Percentiles rank a stretch among this genome's conserved stretches.
Evolutionary conservation across 2,797 vertebrate genomes (phyloP).

Genomic region (Florisuga fusca): DNA sequence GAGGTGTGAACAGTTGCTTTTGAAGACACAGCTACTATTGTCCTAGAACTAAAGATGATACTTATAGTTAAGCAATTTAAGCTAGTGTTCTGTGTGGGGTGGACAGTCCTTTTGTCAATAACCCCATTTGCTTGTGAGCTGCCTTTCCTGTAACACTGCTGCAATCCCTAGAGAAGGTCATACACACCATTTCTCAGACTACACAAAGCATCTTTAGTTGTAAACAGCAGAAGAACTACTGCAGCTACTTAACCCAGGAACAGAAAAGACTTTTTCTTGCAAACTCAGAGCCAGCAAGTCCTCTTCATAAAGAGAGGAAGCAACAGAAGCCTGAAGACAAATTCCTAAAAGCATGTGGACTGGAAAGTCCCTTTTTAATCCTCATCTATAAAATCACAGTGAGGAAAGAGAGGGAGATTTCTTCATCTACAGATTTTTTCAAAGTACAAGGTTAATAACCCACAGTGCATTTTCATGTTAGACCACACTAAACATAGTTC

Average conservation of each 20-base stretch:
- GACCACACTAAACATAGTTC: not conserved
- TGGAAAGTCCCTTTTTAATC: not conserved
- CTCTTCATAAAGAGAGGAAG: not conserved
- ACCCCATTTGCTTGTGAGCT: not conserved
- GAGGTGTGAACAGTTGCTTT: not conserved
- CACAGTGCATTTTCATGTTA: not conserved
- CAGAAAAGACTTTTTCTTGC: conserved; percentile 32
- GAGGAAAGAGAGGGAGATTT: not conserved
- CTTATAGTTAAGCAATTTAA: not conserved
- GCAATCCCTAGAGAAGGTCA: not conserved
- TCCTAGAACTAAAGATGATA: not conserved
- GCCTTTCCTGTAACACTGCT: not conserved
- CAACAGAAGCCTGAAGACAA: not conserved
- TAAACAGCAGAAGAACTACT: conserved; percentile 33
- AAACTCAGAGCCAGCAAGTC: not conserved
- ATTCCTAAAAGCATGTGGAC: not conserved
- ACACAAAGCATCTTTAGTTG: not conserved
- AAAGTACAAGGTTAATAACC: not conserved
- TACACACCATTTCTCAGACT: not conserved
- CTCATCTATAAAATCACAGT: not conserved
- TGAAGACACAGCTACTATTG: not conserved
- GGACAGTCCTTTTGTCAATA: not conserved
- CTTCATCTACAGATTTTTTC: not conserved
- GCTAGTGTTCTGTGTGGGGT: not conserved
- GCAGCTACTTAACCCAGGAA: not conserved